Evolutionary conservation across 2,797 vertebrate species (phyloP).

Genomic region (Threskiornis aethiopicus): DNA sequence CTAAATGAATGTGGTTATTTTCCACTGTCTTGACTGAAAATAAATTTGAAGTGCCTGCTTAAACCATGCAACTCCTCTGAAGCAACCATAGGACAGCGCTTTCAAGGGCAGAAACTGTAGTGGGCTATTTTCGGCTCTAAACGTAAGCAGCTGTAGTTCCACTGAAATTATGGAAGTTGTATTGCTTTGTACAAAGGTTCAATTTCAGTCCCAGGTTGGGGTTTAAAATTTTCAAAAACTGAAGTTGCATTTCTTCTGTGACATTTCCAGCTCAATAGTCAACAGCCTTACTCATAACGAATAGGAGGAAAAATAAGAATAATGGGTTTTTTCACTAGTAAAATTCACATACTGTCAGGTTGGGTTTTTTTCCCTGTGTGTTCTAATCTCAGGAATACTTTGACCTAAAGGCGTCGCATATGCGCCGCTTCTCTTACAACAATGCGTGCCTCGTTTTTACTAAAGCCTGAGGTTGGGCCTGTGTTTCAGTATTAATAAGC

Average conservation of each 20-base stretch:
- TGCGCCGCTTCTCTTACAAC: not conserved
- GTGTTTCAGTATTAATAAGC: not conserved
- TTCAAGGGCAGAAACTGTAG: not conserved
- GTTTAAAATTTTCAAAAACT: not conserved
- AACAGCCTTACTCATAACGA: not conserved
- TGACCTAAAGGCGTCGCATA: not conserved
- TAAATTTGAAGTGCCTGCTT: not conserved
- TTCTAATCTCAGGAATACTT: not conserved
- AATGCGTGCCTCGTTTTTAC: fast-evolving
- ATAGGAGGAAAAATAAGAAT: not conserved
- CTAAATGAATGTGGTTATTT: not conserved
- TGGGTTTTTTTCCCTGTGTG: fast-evolving
- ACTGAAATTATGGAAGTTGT: not conserved
- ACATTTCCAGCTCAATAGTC: not conserved
- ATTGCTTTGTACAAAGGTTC: not conserved
- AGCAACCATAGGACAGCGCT: not conserved
- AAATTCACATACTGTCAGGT: not conserved
- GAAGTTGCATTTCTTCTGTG: not conserved
- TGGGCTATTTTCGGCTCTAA: not conserved
- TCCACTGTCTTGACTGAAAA: not conserved
- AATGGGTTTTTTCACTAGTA: not conserved
- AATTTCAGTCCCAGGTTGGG: not conserved
- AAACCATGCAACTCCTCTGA: not conserved
- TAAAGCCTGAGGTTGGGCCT: not conserved
- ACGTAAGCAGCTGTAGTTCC: not conserved